Conservation (phyloP, 2,113 vertebrate genomes). For the Paratilapia polleni region DNA sequence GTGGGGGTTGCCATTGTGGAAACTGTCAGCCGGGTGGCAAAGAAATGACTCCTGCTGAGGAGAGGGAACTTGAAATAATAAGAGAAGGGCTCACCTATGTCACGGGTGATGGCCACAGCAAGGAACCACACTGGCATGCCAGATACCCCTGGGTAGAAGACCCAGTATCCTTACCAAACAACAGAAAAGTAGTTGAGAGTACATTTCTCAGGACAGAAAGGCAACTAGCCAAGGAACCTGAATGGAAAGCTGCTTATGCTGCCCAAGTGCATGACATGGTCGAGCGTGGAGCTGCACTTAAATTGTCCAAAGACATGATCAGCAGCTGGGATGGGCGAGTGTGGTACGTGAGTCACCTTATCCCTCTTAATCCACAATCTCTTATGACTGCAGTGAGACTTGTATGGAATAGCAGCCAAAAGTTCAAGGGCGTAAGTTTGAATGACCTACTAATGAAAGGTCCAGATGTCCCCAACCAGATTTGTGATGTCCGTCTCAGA, state of each 20-base stretch:
- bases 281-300: too few relatives aligned
- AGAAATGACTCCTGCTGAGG: constrained; percentile 26
- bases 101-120: neutral
- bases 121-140: constrained; percentile 8
- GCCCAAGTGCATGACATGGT: too few relatives aligned
- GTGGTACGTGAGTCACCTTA: too few relatives aligned
- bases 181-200: neutral
- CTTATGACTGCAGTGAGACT: too few relatives aligned
- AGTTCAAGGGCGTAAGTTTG: constrained; percentile 9
- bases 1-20: neutral
- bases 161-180: neutral
- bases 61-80: constrained; percentile 19
- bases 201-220: too few relatives aligned
- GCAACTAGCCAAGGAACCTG: too few relatives aligned
- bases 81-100: constrained; percentile 11
- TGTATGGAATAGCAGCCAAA: constrained; percentile 39
- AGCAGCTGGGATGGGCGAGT: too few relatives aligned
- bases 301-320: too few relatives aligned
- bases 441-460: constrained; percentile 44
- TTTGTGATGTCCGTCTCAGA: constrained; percentile 16
- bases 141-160: neutral
- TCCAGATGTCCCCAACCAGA: constrained; percentile 39
- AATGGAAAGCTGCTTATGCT: too few relatives aligned
- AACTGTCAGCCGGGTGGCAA: constrained; percentile 9
- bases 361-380: too few relatives aligned